These are phyloP conservation scores for Cynopterus brachyotis DNA, from an alignment of 2,113 vertebrate genomes.

Conservation along the genomic window DNA sequence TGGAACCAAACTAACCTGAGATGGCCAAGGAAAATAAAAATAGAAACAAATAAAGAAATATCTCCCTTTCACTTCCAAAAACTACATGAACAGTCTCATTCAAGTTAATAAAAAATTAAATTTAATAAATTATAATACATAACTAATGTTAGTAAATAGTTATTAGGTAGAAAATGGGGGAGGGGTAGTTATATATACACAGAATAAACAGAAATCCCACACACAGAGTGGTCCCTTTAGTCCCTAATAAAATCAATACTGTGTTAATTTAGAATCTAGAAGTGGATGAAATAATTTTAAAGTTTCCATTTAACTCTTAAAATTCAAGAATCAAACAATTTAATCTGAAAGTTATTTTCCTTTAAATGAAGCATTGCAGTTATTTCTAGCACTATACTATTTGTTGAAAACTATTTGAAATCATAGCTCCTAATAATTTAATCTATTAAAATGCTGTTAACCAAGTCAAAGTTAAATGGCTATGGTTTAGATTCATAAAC, in stretches of 20 bases:
- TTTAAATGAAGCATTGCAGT: conserved; percentile 68
- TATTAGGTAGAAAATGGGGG: not conserved
- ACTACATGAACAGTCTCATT: not conserved
- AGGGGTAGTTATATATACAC: not conserved
- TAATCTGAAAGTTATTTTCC: conserved; percentile 72
- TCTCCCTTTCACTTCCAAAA: not conserved
- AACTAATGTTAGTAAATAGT: not conserved
- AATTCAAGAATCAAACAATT: conserved; percentile 75
- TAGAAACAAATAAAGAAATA: not conserved
- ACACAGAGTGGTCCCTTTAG: not conserved
- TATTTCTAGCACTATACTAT: conserved; percentile 50
- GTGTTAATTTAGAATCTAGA: not conserved
- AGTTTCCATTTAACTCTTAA: conserved; percentile 74
- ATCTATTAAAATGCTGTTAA: conserved; percentile 77
- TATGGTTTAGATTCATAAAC: conserved; percentile 76
- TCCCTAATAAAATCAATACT: not conserved
- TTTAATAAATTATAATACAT: not conserved
- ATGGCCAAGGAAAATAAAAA: conserved; percentile 12
- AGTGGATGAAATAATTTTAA: conserved; percentile 70
- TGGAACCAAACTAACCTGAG: conserved; percentile 13
- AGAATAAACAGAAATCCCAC: not conserved
- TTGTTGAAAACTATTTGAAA: conserved; percentile 73
- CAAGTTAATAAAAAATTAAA: not conserved
- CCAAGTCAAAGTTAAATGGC: conserved; percentile 68
- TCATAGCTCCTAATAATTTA: conserved; percentile 73